A percentile compares a stretch with the other conserved stretches of the same genome.
Evolutionary conservation across 2,888 invertebrate genomes (phyloP).

Genomic region (Aphodius sticticus): DNA sequence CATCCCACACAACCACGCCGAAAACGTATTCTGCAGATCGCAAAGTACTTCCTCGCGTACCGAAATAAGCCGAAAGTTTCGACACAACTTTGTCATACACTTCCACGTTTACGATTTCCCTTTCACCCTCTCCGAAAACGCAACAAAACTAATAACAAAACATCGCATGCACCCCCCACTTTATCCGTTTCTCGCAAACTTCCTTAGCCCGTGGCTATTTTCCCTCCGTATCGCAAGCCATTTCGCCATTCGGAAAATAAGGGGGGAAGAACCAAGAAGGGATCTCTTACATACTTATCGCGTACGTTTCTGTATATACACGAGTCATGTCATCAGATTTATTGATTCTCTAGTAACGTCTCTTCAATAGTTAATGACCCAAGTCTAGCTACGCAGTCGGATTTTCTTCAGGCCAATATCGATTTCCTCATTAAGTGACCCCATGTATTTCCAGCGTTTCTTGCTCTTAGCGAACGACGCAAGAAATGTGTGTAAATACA

Average conservation of each 20-base stretch:
- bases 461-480: background rate
- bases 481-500: background rate
- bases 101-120: background rate
- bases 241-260: conserved; percentile 22
- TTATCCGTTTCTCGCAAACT: background rate
- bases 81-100: background rate
- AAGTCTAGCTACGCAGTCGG: background rate
- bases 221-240: conserved; percentile 5
- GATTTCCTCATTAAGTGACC: conserved; percentile 17
- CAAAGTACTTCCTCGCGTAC: background rate
- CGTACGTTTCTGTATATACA: conserved; percentile 5
- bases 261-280: conserved; percentile 13
- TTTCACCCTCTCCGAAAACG: background rate
- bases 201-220: background rate
- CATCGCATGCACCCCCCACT: conserved; percentile 16
- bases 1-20: background rate
- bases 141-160: conserved; percentile 9
- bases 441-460: background rate
- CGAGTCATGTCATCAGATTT: conserved; percentile 5
- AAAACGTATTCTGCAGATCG: background rate
- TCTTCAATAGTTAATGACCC: conserved; percentile 25
- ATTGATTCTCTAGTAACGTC: conserved; percentile 5
- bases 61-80: background rate
- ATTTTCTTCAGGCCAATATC: background rate
- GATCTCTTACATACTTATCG: conserved; percentile 14